Conservation (phyloP, 2,797 vertebrate species). For the Periophthalmus magnuspinnatus region DNA sequence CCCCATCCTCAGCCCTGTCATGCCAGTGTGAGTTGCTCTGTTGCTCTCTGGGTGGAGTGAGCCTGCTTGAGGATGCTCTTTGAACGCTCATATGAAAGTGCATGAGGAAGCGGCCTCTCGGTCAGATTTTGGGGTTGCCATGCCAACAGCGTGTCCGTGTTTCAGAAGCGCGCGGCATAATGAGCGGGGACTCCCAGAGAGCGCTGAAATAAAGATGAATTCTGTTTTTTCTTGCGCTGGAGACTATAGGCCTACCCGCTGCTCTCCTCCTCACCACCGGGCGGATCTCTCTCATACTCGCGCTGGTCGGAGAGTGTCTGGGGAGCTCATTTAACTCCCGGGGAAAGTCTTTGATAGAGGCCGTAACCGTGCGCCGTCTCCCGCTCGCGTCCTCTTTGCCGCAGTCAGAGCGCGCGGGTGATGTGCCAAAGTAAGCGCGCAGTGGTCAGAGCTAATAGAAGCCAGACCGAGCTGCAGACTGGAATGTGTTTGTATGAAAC, state of each 20-base stretch:
- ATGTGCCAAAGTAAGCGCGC: neutral
- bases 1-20: no score
- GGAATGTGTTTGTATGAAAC: neutral
- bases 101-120: constrained; percentile 29
- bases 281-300: neutral
- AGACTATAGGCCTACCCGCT: constrained; percentile 6
- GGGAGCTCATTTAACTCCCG: neutral
- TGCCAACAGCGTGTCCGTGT: constrained; percentile 52
- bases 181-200: constrained; percentile 55
- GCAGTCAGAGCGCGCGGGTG: neutral
- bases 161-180: constrained; percentile 25
- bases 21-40: neutral
- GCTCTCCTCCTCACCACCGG: neutral
- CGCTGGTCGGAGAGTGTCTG: neutral
- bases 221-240: constrained; percentile 69
- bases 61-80: constrained; percentile 58
- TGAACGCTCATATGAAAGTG: constrained; percentile 48
- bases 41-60: neutral
- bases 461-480: neutral
- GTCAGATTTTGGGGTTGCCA: constrained; percentile 59
- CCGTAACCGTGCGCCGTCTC: neutral
- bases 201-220: constrained; percentile 73
- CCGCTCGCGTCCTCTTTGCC: neutral
- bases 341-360: neutral
- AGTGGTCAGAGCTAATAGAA: neutral